Evolutionary conservation across 1,140 invertebrate genomes (phyloP).

Genomic region (Chlorops oryzae): DNA sequence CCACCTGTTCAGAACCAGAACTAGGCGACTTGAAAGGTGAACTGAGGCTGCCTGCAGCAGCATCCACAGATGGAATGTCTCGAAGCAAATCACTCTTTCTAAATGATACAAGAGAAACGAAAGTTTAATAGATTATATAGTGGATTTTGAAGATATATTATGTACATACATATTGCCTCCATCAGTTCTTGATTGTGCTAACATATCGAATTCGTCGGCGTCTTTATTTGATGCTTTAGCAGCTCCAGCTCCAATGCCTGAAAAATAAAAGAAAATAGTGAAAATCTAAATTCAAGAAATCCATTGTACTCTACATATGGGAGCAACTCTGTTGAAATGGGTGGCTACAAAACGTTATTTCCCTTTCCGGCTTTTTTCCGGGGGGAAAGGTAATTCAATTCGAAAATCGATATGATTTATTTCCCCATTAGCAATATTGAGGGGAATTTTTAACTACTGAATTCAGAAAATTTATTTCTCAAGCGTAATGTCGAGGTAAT

Average conservation of each 20-base stretch:
- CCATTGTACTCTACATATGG: neutral
- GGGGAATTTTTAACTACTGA: no score
- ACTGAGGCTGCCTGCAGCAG: conserved; percentile 35
- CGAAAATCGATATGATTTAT: no score
- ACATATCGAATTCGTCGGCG: conserved; percentile 82
- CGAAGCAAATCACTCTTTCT: conserved; percentile 39
- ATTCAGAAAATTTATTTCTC: no score
- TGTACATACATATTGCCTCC: conserved; percentile 35
- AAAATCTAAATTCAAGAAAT: neutral
- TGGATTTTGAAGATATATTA: neutral
- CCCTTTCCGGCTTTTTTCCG: no score
- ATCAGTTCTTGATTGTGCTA: conserved; percentile 75
- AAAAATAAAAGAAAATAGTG: neutral
- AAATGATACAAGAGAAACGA: neutral
- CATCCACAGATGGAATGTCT: conserved; percentile 42
- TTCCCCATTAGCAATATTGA: no score
- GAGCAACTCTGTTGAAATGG: no score
- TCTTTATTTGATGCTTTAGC: conserved; percentile 36
- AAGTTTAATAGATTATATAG: conserved; percentile 1
- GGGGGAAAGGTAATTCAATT: no score
- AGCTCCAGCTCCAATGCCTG: conserved; percentile 14
- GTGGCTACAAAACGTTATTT: no score
- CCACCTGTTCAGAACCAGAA: conserved; percentile 32
- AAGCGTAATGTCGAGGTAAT: no score
- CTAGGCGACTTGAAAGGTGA: conserved; percentile 32